Evolutionary conservation across 2,113 vertebrate genomes (phyloP).

Genomic region (Tachysurus fulvidraco): DNA sequence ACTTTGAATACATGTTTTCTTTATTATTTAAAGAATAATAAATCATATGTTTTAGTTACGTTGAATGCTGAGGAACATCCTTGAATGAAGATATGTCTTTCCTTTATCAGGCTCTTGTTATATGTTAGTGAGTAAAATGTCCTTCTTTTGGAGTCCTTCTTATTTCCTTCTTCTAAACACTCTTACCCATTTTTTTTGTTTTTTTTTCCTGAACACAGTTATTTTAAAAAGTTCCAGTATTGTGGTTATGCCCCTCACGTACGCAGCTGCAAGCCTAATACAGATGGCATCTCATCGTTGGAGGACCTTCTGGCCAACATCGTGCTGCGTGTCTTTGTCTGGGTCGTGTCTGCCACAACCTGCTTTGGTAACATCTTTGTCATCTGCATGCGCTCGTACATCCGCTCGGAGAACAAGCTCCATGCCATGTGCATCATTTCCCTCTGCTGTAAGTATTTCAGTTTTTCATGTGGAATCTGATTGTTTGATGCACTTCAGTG

Average conservation of each 20-base stretch:
- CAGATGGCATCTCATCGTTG: conserved; percentile 93
- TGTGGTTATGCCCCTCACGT: conserved; percentile 94
- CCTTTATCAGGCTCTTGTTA: too few relatives aligned
- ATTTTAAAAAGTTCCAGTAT: conserved; percentile 98
- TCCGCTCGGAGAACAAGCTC: conserved; percentile 93
- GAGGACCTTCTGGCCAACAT: conserved; percentile 93
- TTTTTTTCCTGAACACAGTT: conserved; percentile 68
- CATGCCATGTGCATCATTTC: conserved; percentile 95
- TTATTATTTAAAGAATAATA: too few relatives aligned
- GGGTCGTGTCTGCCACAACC: conserved; percentile 94
- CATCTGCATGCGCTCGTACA: conserved; percentile 92
- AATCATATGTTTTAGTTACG: too few relatives aligned
- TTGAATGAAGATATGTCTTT: too few relatives aligned
- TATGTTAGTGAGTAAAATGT: too few relatives aligned
- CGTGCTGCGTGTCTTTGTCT: conserved; percentile 93
- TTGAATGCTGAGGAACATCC: too few relatives aligned
- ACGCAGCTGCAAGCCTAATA: conserved; percentile 96
- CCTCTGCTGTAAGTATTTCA: conserved; percentile 85
- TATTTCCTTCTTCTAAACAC: too few relatives aligned
- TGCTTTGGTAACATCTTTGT: conserved; percentile 97
- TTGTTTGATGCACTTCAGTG: background rate
- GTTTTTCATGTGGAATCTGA: background rate
- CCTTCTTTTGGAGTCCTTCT: too few relatives aligned
- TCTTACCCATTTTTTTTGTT: background rate
- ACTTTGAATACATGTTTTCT: too few relatives aligned